Evolutionary conservation across 2,113 vertebrate genomes (phyloP), one percentile per base, ranked within the genome.

Genomic region (Lepus timidus): DNA sequence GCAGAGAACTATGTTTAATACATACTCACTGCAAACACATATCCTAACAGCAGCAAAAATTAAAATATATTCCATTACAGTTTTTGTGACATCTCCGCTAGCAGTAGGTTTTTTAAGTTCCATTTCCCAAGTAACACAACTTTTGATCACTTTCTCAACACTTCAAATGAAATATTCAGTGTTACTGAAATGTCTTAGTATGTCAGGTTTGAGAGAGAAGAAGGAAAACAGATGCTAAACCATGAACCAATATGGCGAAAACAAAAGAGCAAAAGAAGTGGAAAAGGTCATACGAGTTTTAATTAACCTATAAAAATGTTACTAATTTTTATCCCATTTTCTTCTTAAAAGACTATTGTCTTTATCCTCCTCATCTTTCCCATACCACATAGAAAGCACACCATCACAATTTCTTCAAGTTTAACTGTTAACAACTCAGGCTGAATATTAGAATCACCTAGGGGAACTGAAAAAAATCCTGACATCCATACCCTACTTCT

Each of bases 121-220:
- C 65, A 91, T 94, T 96, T 96, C 19, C 19, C 22, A 93, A 95
- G 76, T 65, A 89, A 80, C 93, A 85, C 22, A 78, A 27, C 80
- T 96, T 95, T 96, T 95, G 89, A 95, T 95, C 89, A 95, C 61
- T 65, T 96, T 91, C 36, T 76, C 75, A 93, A 39, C 74, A 93
- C 62, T 85, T 86, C 75, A 81, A 88, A 93, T 96, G 81, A 97
- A 91, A 96, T 94, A 96, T 93, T 93, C 85, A 87, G 91, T 86
- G 64, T 55, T 74, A 95, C 73, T 91, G 73, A 96, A 91, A 94
- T 84, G 62, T 75, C 78, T 94, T 49, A 58, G 75, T 93, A 65
- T 88, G 89, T 61, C 58, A 91, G 14, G 49, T 88, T 96, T 93
- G 90, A 87, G 78, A 80, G 49, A 97, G 44, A 94, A 88, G 74